A percentile compares a stretch with the other conserved stretches of the same genome.
Evolutionary conservation across 64 coral and sea anemone species (phyloP).

Genomic region (Montipora cactus): DNA sequence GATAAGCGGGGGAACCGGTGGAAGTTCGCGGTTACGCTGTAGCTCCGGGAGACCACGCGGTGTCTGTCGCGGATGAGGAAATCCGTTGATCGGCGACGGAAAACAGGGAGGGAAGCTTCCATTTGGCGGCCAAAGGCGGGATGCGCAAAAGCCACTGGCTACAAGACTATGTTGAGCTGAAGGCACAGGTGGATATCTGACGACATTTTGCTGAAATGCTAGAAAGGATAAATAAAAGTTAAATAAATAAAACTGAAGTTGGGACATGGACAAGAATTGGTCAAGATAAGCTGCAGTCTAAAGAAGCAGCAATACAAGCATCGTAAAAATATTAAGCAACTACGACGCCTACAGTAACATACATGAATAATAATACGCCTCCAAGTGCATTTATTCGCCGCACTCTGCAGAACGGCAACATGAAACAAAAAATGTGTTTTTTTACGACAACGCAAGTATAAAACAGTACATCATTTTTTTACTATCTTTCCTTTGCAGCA

Average conservation of each 20-base stretch:
- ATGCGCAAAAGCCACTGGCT: slow-evolving; percentile 43
- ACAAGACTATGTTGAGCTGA: not conserved
- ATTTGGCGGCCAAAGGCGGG: slow-evolving; percentile 75
- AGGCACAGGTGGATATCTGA: not conserved
- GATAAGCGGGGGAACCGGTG: slow-evolving; percentile 71
- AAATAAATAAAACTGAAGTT: not conserved
- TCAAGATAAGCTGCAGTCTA: too few species aligned
- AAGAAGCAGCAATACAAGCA: too few species aligned
- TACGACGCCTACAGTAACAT: too few species aligned
- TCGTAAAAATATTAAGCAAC: too few species aligned
- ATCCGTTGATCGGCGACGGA: slow-evolving; percentile 20
- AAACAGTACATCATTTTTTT: too few species aligned
- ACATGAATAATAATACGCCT: too few species aligned
- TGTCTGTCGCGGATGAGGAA: slow-evolving; percentile 3
- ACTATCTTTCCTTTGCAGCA: too few species aligned
- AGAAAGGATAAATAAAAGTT: not conserved
- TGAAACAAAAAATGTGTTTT: too few species aligned
- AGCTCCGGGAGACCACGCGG: not conserved
- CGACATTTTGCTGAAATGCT: not conserved
- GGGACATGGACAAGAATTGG: too few species aligned
- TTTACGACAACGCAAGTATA: too few species aligned
- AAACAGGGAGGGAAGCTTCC: slow-evolving; percentile 17
- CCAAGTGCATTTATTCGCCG: too few species aligned
- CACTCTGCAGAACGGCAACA: too few species aligned
- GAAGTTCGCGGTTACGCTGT: slow-evolving; percentile 44